Evolutionary conservation across 30 jellyfish, hydroid and myxozoan genomes (phyloP), one percentile per base, ranked within the genome.

Genomic region (Aurelia coerulea): DNA sequence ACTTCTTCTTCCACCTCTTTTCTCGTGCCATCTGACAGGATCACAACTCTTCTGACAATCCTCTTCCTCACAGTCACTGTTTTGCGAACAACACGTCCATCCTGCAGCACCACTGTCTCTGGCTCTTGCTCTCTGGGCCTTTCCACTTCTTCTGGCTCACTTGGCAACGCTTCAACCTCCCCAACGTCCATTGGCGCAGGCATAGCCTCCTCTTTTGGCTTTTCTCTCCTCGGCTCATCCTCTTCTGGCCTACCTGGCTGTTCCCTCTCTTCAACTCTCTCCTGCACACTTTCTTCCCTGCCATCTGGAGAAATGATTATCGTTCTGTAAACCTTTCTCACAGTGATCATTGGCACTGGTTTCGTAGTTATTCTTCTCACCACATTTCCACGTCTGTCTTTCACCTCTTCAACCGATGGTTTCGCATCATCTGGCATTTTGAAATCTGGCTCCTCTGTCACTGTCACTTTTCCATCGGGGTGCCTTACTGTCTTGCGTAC

Each of bases 401-500:
- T 74, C 33, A 62, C 79, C 33, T 84, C 89, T 50, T 83, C 96
- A 10, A 80, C 83, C 23, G 52, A 10, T 6, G 62, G 78, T 32
- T 78, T 74, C 4, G 56, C 80, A 35, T 85, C 94, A 54, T 78
- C 97, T 53, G 97, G 95, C 89, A 80, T 51, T 58, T 54, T 60
- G 63, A 80, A 93, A 60, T 82, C 73, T 15, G 97, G 97, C 84
- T 89, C 95, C 73, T 80, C 93, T 32, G 85, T 65, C 72, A 83
- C 79, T 17, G 59, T 46, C 70, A 50, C 97, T 1, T 49, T 62
- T 90, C 97, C 97, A 73, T 90, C 97, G 6, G 92, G 78, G 18
- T 73, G 78, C 49, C 80, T 63, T 11, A 88, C 83, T 3, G 95
- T 88, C 73, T 39, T 88, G 18, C 89, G 67, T 34, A 88, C 97